phyloP scores from a whole-genome alignment of 2,113 vertebrate species.

The Microcebus ravelobensis region DNA sequence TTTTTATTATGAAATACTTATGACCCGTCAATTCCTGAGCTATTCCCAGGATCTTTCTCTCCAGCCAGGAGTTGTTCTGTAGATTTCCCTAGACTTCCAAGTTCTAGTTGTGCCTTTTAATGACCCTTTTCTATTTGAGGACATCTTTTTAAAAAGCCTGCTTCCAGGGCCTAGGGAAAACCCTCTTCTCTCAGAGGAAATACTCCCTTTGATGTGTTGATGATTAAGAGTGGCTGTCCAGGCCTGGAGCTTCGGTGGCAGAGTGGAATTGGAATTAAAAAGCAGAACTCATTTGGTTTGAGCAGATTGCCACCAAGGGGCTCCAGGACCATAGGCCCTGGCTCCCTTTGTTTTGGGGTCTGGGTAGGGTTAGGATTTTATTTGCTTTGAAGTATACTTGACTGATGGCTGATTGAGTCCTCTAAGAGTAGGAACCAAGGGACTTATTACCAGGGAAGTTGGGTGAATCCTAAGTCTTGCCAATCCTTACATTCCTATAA shows the following conservation, averaged over 20 bases:
- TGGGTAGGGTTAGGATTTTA: background rate
- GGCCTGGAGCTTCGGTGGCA: background rate
- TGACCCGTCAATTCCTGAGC: background rate
- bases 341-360: background rate
- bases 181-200: background rate
- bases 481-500: background rate
- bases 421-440: background rate
- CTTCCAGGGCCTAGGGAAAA: background rate
- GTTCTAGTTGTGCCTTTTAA: constrained; percentile 32
- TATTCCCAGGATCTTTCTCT: background rate
- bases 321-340: background rate
- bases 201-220: background rate
- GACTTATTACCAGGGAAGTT: background rate
- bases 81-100: constrained; percentile 33
- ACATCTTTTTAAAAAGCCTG: background rate
- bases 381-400: background rate
- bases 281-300: background rate
- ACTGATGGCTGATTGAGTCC: background rate
- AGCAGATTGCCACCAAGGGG: background rate
- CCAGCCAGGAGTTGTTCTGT: background rate
- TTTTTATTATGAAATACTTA: constrained; percentile 31
- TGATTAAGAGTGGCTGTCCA: background rate
- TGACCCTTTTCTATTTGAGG: background rate
- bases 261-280: background rate
- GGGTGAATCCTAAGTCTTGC: background rate